Evolutionary conservation across 2,113 vertebrate species (phyloP).

Genomic region (Carlito syrichta): DNA sequence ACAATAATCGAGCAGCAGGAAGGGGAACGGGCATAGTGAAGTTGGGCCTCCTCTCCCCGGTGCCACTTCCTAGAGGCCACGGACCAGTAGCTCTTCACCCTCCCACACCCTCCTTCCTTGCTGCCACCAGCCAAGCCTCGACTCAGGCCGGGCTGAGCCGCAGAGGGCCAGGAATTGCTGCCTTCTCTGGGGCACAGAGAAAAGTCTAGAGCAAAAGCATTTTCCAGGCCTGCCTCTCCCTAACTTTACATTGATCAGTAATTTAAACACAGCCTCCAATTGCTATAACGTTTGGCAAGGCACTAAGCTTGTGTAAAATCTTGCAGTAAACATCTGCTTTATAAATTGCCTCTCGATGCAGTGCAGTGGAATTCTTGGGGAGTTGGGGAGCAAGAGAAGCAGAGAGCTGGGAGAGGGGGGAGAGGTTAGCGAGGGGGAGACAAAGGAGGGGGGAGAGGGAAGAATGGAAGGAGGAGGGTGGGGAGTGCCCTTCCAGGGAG

Average conservation of each 20-base stretch:
- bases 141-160: accelerated
- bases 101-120: not conserved
- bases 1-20: no score
- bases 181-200: not conserved
- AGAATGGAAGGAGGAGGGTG: not conserved
- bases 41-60: not conserved
- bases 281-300: constrained; percentile 63
- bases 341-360: constrained; percentile 56
- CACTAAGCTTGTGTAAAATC: constrained; percentile 55
- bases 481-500: not conserved
- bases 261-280: constrained; percentile 72
- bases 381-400: not conserved
- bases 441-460: not conserved
- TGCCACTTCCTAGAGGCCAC: not conserved
- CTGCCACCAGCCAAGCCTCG: not conserved
- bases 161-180: not conserved
- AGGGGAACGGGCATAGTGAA: not conserved
- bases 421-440: not conserved
- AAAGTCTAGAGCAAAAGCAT: constrained; percentile 39
- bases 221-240: constrained; percentile 38
- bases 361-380: not conserved
- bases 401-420: not conserved
- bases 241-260: constrained; percentile 67
- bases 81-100: not conserved
- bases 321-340: constrained; percentile 71